Evolutionary conservation across 2,888 invertebrate genomes (phyloP), one percentile per base, ranked within the genome.

Genomic region (Psococerastis gibbosa): DNA sequence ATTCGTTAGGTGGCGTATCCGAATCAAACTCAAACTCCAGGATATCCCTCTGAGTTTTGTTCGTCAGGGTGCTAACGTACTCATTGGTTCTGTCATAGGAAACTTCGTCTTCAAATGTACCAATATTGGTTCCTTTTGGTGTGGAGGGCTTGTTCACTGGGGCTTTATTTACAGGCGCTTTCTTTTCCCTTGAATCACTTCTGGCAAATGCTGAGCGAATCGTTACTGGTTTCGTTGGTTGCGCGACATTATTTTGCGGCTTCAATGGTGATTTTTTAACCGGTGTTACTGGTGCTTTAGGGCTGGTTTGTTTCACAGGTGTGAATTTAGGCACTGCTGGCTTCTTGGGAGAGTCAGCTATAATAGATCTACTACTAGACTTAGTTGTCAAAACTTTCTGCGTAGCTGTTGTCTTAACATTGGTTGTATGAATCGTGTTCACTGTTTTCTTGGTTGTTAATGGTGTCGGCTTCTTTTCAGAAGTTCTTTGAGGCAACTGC

Each of bases 51-150:
- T n/a, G 11, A 20, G 8, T 6, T n/a, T 3, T 43, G 22, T 43
- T 41, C 45, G 13, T 46, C 44, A 17, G 45, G 42, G 11, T 27
- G 8, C 8, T 9, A 18, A 5, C 22, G 11, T 22, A 60, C 55
- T 49, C 55, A 52, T 34, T 33, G 22, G 55, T 59, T 17, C 65
- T 55, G 52, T 76, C 71, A 0, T 67, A 70, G 27, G 71, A 67
- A 18, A 73, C 68, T 50, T 73, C 74, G 17, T 70, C 65, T 62
- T 78, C 78, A 23, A 61, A 60, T 22, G 70, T 66, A 2, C 69
- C 65, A 32, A 69, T 62, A 44, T 69, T 66, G 2, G 63, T 62
- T 2, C 68, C 53, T 41, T 59, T 58, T 3, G 52, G 32, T 31
- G 63, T 64, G 18, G 13, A 9, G 18, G 16, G 31, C n/a, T 31